Conservation (phyloP, 2,797 vertebrate genomes). For the Vespertilio murinus region DNA sequence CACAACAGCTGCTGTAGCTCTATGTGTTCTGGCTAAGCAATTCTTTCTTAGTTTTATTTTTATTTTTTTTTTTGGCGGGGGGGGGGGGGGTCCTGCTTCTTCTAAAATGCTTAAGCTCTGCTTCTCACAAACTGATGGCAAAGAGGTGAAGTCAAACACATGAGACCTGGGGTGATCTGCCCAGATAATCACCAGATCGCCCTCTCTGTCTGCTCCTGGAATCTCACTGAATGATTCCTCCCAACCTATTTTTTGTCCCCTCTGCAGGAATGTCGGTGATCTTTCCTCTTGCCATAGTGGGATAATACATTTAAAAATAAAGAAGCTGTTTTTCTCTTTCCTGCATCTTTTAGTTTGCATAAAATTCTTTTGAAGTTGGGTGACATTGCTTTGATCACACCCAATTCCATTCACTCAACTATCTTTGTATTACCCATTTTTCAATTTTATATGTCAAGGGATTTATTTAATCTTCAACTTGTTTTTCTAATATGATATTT, state of each 20-base stretch:
- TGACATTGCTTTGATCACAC: background rate
- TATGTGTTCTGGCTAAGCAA: background rate
- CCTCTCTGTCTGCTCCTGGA: background rate
- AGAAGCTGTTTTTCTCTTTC: background rate
- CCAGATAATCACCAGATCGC: background rate
- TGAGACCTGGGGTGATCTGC: background rate
- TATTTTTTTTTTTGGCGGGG: too few species aligned
- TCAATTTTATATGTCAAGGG: background rate
- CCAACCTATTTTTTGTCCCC: background rate
- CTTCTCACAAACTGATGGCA: background rate
- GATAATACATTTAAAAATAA: background rate
- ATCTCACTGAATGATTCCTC: background rate
- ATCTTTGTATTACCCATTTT: background rate
- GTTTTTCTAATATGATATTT: background rate
- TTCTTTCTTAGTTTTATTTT: background rate
- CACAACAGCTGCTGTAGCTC: background rate
- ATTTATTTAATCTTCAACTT: slow-evolving; percentile 13
- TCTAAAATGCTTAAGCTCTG: background rate
- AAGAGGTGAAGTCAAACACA: background rate
- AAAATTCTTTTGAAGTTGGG: background rate
- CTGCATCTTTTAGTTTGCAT: background rate
- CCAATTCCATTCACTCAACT: background rate
- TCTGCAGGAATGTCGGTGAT: background rate
- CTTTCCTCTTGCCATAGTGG: background rate
- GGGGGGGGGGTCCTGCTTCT: background rate